Base-by-base conservation (phyloP, 2,113 vertebrate species). In the Caranx melampygus region DNA sequence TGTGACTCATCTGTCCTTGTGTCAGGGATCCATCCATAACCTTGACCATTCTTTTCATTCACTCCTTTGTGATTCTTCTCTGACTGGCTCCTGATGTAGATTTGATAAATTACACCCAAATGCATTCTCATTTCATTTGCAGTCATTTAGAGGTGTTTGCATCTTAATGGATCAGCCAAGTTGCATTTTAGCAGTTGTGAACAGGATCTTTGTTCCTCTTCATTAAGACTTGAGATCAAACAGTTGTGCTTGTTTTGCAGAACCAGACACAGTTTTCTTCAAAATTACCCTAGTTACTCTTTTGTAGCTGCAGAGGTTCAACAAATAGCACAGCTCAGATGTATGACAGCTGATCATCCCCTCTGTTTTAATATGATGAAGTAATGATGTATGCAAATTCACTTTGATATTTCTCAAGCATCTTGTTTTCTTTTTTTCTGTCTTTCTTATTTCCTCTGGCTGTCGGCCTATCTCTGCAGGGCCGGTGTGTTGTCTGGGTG, bases 401-500 rank as follows among this genome's bases (percentile, higher is more conserved):
- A 34, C 33, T 59, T 42, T 5, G 5, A 58, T 52, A 18, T 26
- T 10, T n/a, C 13, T 59, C 26, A 6, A 73, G 52, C 11, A 54
- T 52, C 5, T 21, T 45, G 40, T 33, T 33, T 4, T 42, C 2
- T 34, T 57, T 44, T 11, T 63, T 59, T 0, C 44, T 35, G 47
- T 10, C 47, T 45, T 0, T 70, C 52, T 55, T 2, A 0, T 45
- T 65, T 11, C 40, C 6, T 31, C n/a, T 45, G 11, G 35, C 14
- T 16, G 14, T n/a, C 13, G 31, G 14, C 16, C 1, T 49, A 4
- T 62, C 15, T 78, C 11, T 84, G 40, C 85, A 99, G 98, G 98
- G 98, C 57, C 95, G 95, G 82, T 97, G 96, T 90, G 92, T 97
- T 79, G 93, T 99, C 87, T 97, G 97, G 1, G 95, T 99, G 66